phyloP scores from a whole-genome alignment of 2,888 invertebrate species.

The Sminthurinus aureus region DNA sequence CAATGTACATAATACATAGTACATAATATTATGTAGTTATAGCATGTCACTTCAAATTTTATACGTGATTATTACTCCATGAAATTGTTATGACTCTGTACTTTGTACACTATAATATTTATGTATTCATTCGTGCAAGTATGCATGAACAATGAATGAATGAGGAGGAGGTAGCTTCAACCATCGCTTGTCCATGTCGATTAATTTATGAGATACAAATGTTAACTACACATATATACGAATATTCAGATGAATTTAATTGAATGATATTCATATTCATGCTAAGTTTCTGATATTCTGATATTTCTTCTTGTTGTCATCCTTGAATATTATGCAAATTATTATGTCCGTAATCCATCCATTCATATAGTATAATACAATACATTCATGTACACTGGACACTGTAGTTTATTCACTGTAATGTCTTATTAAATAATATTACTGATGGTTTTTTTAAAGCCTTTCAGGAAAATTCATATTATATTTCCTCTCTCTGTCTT shows the following conservation, averaged over 20 bases:
- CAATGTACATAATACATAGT: background rate
- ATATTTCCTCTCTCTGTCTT: background rate
- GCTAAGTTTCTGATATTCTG: no score
- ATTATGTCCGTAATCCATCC: background rate
- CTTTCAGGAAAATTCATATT: background rate
- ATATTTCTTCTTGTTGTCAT: constrained; percentile 6
- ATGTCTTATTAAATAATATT: no score
- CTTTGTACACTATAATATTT: no score
- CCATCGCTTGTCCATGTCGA: constrained; percentile 19
- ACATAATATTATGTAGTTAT: background rate
- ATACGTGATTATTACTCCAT: background rate
- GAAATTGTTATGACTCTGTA: background rate
- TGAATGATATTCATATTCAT: constrained; percentile 36
- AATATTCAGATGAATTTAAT: constrained; percentile 13
- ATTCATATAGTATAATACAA: no score
- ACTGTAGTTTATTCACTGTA: no score
- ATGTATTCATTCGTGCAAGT: background rate
- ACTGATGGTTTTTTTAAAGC: background rate
- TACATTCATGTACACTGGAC: no score
- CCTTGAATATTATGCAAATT: constrained; percentile 35
- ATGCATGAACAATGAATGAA: background rate
- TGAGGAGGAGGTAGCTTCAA: background rate
- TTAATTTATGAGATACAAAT: constrained; percentile 32
- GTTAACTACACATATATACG: background rate
- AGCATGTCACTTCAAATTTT: constrained; percentile 3